Conservation (phyloP, 2,888 invertebrate genomes). For the Macrophya annulata region DNA sequence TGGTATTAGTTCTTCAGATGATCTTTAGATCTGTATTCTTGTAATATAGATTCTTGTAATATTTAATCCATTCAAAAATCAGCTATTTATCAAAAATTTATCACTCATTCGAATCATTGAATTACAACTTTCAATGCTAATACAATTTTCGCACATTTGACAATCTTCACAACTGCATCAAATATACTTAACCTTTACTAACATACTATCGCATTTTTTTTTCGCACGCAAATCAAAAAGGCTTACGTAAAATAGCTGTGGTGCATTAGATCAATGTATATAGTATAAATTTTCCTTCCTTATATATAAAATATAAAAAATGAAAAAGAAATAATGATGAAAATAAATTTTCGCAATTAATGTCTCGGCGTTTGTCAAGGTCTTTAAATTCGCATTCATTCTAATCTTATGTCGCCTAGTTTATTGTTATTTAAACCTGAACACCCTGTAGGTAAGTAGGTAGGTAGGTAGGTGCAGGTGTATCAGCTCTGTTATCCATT, state of each 20-base stretch:
- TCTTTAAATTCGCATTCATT: constrained; percentile 5
- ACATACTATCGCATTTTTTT: constrained; percentile 15
- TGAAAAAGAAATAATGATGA: background rate
- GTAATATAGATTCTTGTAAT: background rate
- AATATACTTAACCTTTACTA: constrained; percentile 6
- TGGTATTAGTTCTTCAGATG: background rate
- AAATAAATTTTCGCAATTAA: background rate
- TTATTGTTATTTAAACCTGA: constrained; percentile 9
- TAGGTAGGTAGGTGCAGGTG: background rate
- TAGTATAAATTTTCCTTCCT: background rate
- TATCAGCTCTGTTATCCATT: background rate
- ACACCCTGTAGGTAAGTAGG: constrained; percentile 19
- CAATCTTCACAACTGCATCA: constrained; percentile 3
- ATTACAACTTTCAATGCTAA: background rate
- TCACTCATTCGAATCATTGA: background rate
- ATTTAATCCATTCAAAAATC: background rate
- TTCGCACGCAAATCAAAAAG: background rate
- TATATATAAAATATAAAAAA: background rate
- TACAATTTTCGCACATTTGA: constrained; percentile 15
- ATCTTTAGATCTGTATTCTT: background rate
- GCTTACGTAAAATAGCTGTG: constrained; percentile 34
- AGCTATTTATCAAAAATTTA: background rate
- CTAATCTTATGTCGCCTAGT: background rate
- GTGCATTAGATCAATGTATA: constrained; percentile 18
- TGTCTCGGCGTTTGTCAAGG: background rate